Base-by-base conservation (phyloP, 53 echinoderm and acorn worm genomes). In the Stichopus horrens region DNA sequence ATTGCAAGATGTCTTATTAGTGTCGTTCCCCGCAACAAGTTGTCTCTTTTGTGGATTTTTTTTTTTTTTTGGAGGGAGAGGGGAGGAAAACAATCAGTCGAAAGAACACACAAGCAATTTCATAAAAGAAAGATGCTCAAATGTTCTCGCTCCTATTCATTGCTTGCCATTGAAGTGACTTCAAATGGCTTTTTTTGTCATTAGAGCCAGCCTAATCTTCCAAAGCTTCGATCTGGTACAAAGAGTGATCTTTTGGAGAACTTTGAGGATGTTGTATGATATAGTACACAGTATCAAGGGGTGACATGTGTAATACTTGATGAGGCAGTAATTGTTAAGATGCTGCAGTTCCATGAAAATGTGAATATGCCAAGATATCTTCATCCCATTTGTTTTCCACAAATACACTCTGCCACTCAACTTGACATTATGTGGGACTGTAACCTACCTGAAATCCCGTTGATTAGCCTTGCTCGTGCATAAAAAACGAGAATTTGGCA, bases 391-490 rank as follows among this genome's bases (percentile, higher is more conserved):
- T 53, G 81, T 90, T 57, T 85, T 67, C 73, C 55, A 74, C 20
- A 56, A 90, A 77, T 90, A 22, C 71, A 75, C 14, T 77, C 10
- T 79, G 53, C 86, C 23, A 16, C 52, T 22, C 68, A 89, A 18
- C 52, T 93, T 23, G 91, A 93, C 81, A 20, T 91, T 51, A 87
- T 91, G n/a, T 93, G 86, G 88, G 89, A 91, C 77, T 37, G 66
- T 16, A 91, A 93, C 75, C 22, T 83, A 16, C 23, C 78, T 16
- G 83, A 89, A 57, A 88, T 77, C 55, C 75, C 89, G 75, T n/a
- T n/a, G n/a, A n/a, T n/a, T n/a, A n/a, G n/a, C n/a, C n/a, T n/a
- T n/a, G n/a, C n/a, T n/a, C n/a, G n/a, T n/a, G n/a, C n/a, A n/a
- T n/a, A n/a, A n/a, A n/a, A n/a, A n/a, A n/a, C n/a, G n/a, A n/a